Base-by-base conservation (phyloP, 2,888 invertebrate genomes). In the Himalopsyche tibetana region DNA sequence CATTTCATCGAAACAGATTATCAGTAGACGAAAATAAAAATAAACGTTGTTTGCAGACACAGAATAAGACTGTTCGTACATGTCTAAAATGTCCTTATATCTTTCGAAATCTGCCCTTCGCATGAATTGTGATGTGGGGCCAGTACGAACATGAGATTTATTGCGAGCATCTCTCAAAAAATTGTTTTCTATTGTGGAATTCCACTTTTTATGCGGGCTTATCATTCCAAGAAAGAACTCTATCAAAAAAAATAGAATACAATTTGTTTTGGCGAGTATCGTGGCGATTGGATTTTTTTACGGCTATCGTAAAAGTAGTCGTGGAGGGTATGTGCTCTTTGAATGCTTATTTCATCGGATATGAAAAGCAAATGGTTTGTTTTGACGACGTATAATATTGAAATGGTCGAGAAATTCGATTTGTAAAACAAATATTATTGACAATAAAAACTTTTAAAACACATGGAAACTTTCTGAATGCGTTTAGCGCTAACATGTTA, bases 161-260 rank as follows among this genome's bases (percentile, higher is more conserved):
- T 63, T 63, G 63, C 63, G 9, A 63, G 63, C 63, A 63, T 63
- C 63, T 63, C 63, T 63, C 63, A n/a, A 63, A 63, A 63, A 63
- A 63, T 19, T 63, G 63, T 63, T 63, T 63, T 63, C 63, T 63
- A 63, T 63, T 63, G 63, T 63, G 63, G 63, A 56, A 63, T 63
- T 63, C 63, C 63, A 63, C 19, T 63, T 63, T 63, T 63, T 63
- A 63, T 63, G 9, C 63, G 19, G 28, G 19, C 63, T 63, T 63
- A 63, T 63, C 63, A 63, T 63, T 63, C 63, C 63, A 63, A n/a
- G 63, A 63, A 63, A 63, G 63, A 63, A 63, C 63, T 63, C 63
- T 63, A 63, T 63, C 19, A 63, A 63, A 63, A 63, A 63, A 63
- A 63, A 63, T 63, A 63, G 63, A 63, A 63, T 63, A 63, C 63